Conservation (phyloP, 2,888 invertebrate genomes). For the Enchytraeus crypticus region DNA sequence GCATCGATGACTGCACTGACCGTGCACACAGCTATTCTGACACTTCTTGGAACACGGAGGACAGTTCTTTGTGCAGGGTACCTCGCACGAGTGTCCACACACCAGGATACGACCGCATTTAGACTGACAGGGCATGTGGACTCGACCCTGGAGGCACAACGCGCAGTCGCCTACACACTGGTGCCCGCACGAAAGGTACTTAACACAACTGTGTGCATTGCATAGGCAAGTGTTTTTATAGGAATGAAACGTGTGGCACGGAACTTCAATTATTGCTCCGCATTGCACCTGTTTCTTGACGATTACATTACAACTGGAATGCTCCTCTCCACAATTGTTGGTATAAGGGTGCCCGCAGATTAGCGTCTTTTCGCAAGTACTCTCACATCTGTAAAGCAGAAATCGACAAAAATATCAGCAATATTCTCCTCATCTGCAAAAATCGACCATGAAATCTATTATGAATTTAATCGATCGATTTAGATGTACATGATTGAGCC, state of each 20-base stretch:
- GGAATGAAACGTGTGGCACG: slow-evolving; percentile 50
- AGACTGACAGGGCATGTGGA: slow-evolving; percentile 56
- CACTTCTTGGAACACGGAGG: slow-evolving; percentile 45
- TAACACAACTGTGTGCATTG: slow-evolving; percentile 25
- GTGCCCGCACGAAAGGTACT: slow-evolving; percentile 30
- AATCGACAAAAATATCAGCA: too few species aligned
- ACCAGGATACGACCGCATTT: slow-evolving; percentile 56
- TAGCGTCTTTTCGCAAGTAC: too few species aligned
- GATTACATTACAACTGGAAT: slow-evolving; percentile 39
- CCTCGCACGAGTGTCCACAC: slow-evolving; percentile 44
- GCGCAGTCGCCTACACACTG: slow-evolving; percentile 45
- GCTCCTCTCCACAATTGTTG: slow-evolving; percentile 50
- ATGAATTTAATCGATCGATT: too few species aligned
- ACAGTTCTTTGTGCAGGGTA: slow-evolving; percentile 42
- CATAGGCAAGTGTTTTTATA: too few species aligned
- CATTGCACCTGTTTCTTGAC: slow-evolving; percentile 52
- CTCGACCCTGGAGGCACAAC: slow-evolving; percentile 55
- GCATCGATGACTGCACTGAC: slow-evolving; percentile 35
- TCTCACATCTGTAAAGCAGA: too few species aligned
- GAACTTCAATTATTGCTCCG: slow-evolving; percentile 50
- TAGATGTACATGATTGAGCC: too few species aligned
- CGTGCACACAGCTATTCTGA: slow-evolving; percentile 42
- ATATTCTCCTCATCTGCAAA: too few species aligned
- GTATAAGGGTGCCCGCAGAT: slow-evolving; percentile 53
- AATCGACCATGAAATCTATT: too few species aligned